Conservation (phyloP, 2,113 vertebrate genomes). For the Dipodomys stephensi region DNA sequence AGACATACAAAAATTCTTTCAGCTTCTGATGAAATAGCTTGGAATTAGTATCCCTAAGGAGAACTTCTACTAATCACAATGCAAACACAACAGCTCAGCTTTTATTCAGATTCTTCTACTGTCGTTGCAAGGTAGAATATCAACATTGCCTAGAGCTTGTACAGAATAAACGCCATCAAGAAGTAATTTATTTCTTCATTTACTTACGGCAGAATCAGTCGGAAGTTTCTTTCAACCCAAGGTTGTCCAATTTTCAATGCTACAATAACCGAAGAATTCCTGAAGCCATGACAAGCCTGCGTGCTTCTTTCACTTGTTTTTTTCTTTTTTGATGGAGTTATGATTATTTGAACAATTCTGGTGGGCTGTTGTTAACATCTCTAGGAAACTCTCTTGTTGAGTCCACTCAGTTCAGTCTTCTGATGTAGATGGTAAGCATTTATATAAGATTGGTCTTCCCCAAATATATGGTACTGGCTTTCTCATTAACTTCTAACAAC, state of each 20-base stretch:
- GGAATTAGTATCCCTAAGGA: neutral
- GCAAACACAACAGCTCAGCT: neutral
- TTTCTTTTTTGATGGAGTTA: slow-evolving; percentile 59
- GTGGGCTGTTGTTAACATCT: neutral
- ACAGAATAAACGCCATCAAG: neutral
- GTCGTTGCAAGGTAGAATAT: neutral
- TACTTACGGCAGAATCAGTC: neutral
- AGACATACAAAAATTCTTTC: neutral
- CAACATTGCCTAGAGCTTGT: neutral
- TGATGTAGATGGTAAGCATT: neutral
- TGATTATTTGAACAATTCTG: slow-evolving; percentile 12
- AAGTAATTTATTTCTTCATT: slow-evolving; percentile 38
- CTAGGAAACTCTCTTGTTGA: neutral
- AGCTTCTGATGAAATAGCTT: neutral
- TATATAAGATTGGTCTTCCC: neutral
- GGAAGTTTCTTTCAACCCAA: neutral
- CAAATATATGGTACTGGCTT: neutral
- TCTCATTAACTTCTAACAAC: slow-evolving; percentile 1
- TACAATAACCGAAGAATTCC: neutral
- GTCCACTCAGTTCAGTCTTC: neutral
- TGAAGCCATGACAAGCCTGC: neutral
- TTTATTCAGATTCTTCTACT: neutral
- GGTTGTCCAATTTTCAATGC: slow-evolving; percentile 40
- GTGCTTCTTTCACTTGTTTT: neutral
- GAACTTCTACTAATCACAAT: slow-evolving; percentile 32